These are phyloP conservation scores for Parnassius mnemosyne DNA, from an alignment of 2,888 invertebrate species.

Conservation along the genomic window DNA sequence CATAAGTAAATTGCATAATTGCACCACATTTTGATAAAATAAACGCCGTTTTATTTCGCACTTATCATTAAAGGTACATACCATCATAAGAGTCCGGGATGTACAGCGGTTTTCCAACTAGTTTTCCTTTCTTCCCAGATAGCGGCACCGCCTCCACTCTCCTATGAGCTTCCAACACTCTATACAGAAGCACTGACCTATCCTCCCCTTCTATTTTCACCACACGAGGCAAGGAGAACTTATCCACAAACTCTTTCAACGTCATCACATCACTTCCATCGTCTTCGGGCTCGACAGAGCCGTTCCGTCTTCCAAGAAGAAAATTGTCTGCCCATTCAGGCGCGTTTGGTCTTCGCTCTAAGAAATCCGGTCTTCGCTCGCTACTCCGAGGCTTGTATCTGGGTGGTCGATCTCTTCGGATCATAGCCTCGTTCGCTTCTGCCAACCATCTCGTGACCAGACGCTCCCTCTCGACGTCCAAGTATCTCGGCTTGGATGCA, in stretches of 20 bases:
- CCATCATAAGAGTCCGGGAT: conserved; percentile 85
- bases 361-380: conserved; percentile 71
- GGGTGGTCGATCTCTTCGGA: conserved; percentile 68
- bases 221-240: conserved; percentile 82
- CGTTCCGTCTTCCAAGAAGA: conserved; percentile 62
- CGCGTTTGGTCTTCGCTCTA: conserved; percentile 59
- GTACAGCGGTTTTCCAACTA: conserved; percentile 80
- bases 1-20: too few species aligned
- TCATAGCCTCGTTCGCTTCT: conserved; percentile 74
- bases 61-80: conserved; percentile 50
- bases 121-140: conserved; percentile 78
- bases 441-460: conserved; percentile 75
- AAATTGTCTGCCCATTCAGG: conserved; percentile 76
- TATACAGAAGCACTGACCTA: conserved; percentile 82
- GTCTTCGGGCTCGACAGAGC: conserved; percentile 70
- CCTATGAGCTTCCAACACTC: conserved; percentile 82
- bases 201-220: conserved; percentile 79
- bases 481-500: conserved; percentile 71
- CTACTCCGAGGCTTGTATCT: conserved; percentile 72
- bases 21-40: background rate
- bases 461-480: conserved; percentile 73
- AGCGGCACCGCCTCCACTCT: conserved; percentile 83
- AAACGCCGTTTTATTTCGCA: too few species aligned
- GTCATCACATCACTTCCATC: conserved; percentile 72
- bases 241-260: conserved; percentile 81